Evolutionary conservation across 2,113 vertebrate species (phyloP), one percentile per base, ranked within the genome.

Genomic region (Gavialis gangeticus): DNA sequence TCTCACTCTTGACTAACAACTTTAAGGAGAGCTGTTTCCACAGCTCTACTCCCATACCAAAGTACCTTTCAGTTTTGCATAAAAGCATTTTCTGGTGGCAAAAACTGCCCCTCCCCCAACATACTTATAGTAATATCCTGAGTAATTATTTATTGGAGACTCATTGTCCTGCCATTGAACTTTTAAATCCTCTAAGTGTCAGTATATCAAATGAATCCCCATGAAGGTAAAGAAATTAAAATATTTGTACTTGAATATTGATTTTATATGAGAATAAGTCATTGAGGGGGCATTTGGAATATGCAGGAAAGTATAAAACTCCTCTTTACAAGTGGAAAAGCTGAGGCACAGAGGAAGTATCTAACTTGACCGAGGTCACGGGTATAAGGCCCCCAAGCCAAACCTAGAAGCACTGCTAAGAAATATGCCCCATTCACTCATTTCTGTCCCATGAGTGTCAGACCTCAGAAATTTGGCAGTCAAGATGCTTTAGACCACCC

Each of bases 11-110:
- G 46, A 88, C 77, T 91, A 93, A 83, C n/a, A 59, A 73, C 79
- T 82, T 63, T 63, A 87, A 62, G 57, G 76, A 85, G 79, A 88
- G 77, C 78, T 22, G 84, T 93, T 92, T 83, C 54, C 30, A n/a
- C 28, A 62, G 58, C 13, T 82, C 21, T 30, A 12, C 37, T 88
- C 27, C 14, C 18, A 57, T 22, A 91, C 18, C 82, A 93, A 54
- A 16, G 15, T 57, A 7, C 71, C 14, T 82, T 59, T 93, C 79
- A 66, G 17, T 87, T 85, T 46, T 46, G 46, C 46, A 46, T 46
- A 46, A 46, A 46, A 46, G 46, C 46, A 46, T 46, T 46, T 46
- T 46, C 46, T 46, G 46, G 46, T 46, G 79, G 28, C 34, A 92
- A 60, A 82, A 87, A 46, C 28, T 34, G 21, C 55, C 86, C 79